Base-by-base conservation (phyloP, 2,888 invertebrate species). In the Xanthorhoe designata region DNA sequence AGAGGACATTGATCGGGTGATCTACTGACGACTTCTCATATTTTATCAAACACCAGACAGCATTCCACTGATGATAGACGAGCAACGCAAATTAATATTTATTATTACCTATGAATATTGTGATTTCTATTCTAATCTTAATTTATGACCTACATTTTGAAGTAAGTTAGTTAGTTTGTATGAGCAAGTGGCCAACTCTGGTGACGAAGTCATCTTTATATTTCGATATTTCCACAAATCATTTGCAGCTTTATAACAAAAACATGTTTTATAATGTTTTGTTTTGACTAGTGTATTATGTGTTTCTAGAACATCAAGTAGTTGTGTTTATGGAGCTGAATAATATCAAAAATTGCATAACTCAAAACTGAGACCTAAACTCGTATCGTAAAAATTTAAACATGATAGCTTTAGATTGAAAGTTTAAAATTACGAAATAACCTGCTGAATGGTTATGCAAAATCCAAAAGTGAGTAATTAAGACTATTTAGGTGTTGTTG, bases 1-100 rank as follows among this genome's bases (percentile, higher is more conserved):
- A 54, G 53, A 61, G 47, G 53, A 32, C 47, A 47, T 54, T 62
- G 55, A 61, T 61, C 49, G 53, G 32, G 24, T 55, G 61, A 8
- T 50, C 55, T 49, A 62, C 55, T 50, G 38, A 62, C 38, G 47
- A 35, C 18, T 49, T 18, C 49, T 17, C 47, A 50, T 58, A n/a
- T n/a, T n/a, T 32, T 58, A 19, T 58, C 32, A 32, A 32, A 32
- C 32, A 7, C 32, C 32, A 32, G 32, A 32, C 32, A 32, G 32
- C 32, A 32, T 32, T 32, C 32, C 6, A 6, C 32, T 32, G 10
- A 9, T 38, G 8, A 9, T 38, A 38, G 9, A 38, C 9, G 9
- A 38, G 35, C 35, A 10, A 38, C 9, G 35, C 35, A 8, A 8
- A 35, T 35, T 35, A 6, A 35, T 35, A 35, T 35, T 35, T 35